Evolutionary conservation across 23 tunicate species (phyloP), one percentile per base, ranked within the genome.

Genomic region (Oikopleura vanhoeffeni): DNA sequence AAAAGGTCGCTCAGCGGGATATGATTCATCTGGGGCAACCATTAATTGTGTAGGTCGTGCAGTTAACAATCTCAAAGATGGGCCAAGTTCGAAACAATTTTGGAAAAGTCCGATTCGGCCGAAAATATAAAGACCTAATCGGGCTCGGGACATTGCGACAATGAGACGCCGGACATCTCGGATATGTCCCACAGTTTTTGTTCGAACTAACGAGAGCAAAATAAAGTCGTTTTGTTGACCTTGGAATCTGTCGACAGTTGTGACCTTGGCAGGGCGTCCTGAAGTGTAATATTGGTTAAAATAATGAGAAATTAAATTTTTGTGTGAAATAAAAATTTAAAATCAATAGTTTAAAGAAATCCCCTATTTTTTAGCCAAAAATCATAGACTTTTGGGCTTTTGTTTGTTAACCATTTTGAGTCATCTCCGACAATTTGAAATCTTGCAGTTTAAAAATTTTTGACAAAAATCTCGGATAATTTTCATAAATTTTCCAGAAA

Each of bases 151-250:
- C 92, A 95, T 88, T 40, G 99, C 99, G 24, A 95, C 99, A n/a
- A 95, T 88, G 57, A 95, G 60, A 3, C 99, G 91, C 18, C 99
- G 89, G 1, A 95, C 99, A 71, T 95, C 99, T 42, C 96, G 87
- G 39, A 95, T 41, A 83, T 95, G 99, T 1, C 99, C 99, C 39
- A 95, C 99, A 41, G 88, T 87, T 40, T 87, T 88, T 3, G 99
- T 95, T 41, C 99, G 76, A 24, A 95, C 99, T 40, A 95, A 89
- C 1, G 99, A 95, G 40, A 95, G 96, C 40, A 95, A 83, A 40
- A 95, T 91, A 89, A 91, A 95, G 89, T 95, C 88, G 83, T 95
- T 95, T 67, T 95, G 99, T 79, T 95, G 99, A 83, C 99, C 99
- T 83, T 95, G 99, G 79, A 88, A 95, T 32, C 96, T 84, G 71